These are phyloP conservation scores for Abrostola triplasia DNA, from an alignment of 2,888 invertebrate species.

Conservation along the genomic window DNA sequence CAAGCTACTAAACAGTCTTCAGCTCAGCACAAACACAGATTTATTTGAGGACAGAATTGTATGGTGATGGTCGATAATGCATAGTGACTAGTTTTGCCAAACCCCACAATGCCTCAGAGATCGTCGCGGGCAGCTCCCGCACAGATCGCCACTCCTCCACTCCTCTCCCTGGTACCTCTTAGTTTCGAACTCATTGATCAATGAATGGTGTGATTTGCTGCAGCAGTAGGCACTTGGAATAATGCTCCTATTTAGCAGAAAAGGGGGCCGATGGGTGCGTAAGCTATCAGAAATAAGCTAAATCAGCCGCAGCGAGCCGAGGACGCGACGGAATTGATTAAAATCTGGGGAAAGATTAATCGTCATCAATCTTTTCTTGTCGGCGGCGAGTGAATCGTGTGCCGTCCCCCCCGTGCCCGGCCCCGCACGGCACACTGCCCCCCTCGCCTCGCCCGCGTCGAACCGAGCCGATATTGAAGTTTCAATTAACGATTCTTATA, in stretches of 20 bases:
- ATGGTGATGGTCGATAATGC: too few relatives aligned
- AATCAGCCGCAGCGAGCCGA: slow-evolving; percentile 19
- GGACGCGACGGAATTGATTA: slow-evolving; percentile 51
- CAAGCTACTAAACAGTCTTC: too few relatives aligned
- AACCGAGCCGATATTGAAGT: slow-evolving; percentile 45
- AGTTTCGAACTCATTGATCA: neutral
- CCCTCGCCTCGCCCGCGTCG: neutral
- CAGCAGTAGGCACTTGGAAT: neutral
- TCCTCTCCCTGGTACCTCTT: neutral
- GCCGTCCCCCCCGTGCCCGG: neutral
- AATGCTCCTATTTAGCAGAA: neutral
- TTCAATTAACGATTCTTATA: slow-evolving; percentile 45
- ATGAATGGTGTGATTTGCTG: neutral
- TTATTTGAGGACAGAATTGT: too few relatives aligned
- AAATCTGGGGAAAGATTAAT: slow-evolving; percentile 57
- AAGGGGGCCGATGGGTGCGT: neutral
- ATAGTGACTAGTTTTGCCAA: too few relatives aligned
- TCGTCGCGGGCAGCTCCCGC: too few relatives aligned
- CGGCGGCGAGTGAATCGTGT: slow-evolving; percentile 30
- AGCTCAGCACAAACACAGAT: too few relatives aligned
- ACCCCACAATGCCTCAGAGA: too few relatives aligned
- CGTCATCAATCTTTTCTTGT: slow-evolving; percentile 57
- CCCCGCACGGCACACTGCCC: neutral
- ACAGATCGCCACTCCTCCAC: too few relatives aligned
- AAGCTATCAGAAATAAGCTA: slow-evolving; percentile 19